Evolutionary conservation across 2,888 invertebrate species (phyloP), one percentile per base, ranked within the genome.

Genomic region (Euplexia lucipara): DNA sequence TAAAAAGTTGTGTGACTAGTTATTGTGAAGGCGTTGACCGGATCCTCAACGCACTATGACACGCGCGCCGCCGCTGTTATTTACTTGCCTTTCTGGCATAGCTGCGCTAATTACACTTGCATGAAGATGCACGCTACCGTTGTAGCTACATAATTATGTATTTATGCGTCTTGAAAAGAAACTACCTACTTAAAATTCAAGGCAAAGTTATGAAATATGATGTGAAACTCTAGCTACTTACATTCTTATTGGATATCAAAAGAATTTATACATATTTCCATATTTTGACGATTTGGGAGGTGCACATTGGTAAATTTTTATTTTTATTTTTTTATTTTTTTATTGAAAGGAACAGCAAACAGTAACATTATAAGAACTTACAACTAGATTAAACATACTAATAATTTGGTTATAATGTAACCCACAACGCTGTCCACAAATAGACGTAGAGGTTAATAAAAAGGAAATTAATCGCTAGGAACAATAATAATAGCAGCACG

Each of bases 1-100:
- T 69, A 32, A 64, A 72, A 84, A 84, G 79, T 81, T 75, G 87
- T 81, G 62, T 78, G 83, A 85, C 88, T 63, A 76, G 79, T 84
- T n/a, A n/a, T n/a, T 83, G 51, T 56, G 65, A 68, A 89, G 88
- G 86, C 89, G 86, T 88, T 89, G 89, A 89, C 89, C 89, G 87
- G n/a, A 70, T 75, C 79, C 76, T 56, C 75, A 42, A 71, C 79
- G 74, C 74, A 79, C 75, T 69, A 74, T 73, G 82, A 79, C 79
- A 82, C 74, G 79, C 57, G 58, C 58, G 48, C 20, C 22, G 34
- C 26, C 26, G 26, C 26, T 58, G 78, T 75, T 79, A 64, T 65
- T 70, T 81, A 77, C 73, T 70, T 75, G 53, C 47, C 64, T 82
- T 83, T 76, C 82, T 79, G 74, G 65, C 73, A 70, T 63, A 61